These are phyloP conservation scores for Drosophila formosana DNA, from an alignment of 2,888 invertebrate genomes.

Conservation along the genomic window DNA sequence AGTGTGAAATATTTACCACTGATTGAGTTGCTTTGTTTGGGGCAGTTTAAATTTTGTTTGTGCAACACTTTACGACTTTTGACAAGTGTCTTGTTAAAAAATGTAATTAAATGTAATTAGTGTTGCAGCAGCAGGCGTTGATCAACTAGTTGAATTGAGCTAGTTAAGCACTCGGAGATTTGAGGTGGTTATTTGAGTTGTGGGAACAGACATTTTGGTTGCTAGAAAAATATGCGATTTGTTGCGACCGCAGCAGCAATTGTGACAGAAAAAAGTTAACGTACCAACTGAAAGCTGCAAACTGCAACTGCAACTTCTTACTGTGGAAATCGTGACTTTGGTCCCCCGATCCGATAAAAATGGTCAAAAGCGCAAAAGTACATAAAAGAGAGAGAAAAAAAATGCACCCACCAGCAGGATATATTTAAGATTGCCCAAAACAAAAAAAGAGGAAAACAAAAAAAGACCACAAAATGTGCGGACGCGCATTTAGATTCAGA, in stretches of 20 bases:
- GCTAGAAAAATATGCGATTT: constrained; percentile 45
- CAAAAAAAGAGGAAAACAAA: neutral
- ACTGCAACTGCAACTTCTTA: constrained; percentile 51
- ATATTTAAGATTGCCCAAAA: constrained; percentile 81
- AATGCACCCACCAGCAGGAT: constrained; percentile 84
- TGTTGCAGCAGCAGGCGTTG: constrained; percentile 45
- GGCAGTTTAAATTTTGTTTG: constrained; percentile 1
- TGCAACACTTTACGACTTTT: constrained; percentile 23
- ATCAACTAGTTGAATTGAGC: constrained; percentile 61
- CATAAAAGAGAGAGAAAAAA: constrained; percentile 58
- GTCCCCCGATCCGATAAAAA: constrained; percentile 83
- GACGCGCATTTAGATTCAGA: constrained; percentile 47
- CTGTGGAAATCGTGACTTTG: constrained; percentile 83
- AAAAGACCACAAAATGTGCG: constrained; percentile 71
- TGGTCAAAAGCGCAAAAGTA: constrained; percentile 59
- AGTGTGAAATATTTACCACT: constrained; percentile 44
- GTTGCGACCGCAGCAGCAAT: constrained; percentile 30
- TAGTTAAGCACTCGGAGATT: neutral
- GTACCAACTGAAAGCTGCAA: constrained; percentile 38
- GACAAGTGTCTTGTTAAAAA: constrained; percentile 64
- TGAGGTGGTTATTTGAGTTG: neutral
- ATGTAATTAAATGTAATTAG: constrained; percentile 72
- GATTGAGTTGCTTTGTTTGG: constrained; percentile 49
- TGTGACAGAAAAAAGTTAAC: constrained; percentile 31
- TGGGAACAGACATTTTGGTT: constrained; percentile 29